These are phyloP conservation scores for Dendrocopos noguchii DNA, from an alignment of 2,113 vertebrate genomes.

Conservation along the genomic window DNA sequence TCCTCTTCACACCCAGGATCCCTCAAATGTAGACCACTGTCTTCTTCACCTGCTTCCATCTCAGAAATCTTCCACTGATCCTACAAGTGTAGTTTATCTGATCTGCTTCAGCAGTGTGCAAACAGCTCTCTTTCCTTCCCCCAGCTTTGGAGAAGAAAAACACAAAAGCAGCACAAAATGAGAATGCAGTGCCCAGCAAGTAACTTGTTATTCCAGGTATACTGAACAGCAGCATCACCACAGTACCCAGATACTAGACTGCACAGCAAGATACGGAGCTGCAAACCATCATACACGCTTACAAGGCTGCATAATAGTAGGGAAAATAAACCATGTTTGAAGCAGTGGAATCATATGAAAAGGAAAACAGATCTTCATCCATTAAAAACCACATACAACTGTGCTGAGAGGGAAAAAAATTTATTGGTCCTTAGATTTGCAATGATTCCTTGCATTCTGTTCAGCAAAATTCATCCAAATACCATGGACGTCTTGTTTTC, in stretches of 20 bases:
- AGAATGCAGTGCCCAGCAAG: background rate
- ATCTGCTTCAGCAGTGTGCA: background rate
- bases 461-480: conserved; percentile 1
- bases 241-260: background rate
- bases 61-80: rapidly evolving
- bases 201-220: background rate
- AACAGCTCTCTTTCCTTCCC: background rate
- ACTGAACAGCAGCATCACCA: background rate
- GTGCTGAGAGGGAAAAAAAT: background rate
- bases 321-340: background rate
- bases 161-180: background rate
- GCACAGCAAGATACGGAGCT: background rate
- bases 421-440: conserved; percentile 56
- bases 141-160: background rate
- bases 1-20: background rate
- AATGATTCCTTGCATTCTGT: background rate
- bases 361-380: background rate
- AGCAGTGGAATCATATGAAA: background rate
- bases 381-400: background rate
- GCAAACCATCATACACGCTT: background rate
- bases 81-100: background rate
- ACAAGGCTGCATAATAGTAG: background rate
- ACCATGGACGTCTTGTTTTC: background rate
- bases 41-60: background rate
- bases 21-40: background rate